These are phyloP conservation scores for Musca domestica DNA, from an alignment of 1,140 invertebrate genomes.

Conservation along the genomic window DNA sequence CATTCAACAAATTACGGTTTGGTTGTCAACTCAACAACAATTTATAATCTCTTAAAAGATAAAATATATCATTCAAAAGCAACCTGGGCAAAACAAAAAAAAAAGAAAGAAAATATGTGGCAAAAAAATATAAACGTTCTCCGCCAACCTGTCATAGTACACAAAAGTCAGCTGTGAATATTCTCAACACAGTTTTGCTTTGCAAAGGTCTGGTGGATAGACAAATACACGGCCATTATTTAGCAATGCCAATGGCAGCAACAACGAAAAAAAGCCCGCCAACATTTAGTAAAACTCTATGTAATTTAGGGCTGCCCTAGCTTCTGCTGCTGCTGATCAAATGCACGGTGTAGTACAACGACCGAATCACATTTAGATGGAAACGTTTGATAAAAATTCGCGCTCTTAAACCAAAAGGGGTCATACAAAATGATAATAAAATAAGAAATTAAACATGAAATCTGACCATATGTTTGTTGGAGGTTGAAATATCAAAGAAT, in stretches of 20 bases:
- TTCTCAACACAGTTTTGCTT: slow-evolving; percentile 4
- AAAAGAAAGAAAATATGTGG: background rate
- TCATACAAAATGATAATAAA: no score
- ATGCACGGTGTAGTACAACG: background rate
- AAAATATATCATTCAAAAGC: no score
- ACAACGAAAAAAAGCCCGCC: no score
- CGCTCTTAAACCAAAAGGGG: no score
- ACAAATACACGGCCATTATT: background rate
- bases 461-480: no score
- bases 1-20: no score
- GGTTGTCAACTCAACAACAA: no score
- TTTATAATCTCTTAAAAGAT: no score
- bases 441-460: no score
- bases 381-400: background rate
- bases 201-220: background rate
- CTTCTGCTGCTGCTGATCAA: no score
- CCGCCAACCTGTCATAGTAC: background rate
- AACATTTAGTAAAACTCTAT: background rate
- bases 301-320: background rate
- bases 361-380: slow-evolving; percentile 7
- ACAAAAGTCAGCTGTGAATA: slow-evolving; percentile 15
- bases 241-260: background rate
- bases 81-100: no score
- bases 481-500: no score
- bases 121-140: background rate